These are phyloP conservation scores for Tolypeutes matacus DNA, from an alignment of 2,797 vertebrate species.

Conservation along the genomic window DNA sequence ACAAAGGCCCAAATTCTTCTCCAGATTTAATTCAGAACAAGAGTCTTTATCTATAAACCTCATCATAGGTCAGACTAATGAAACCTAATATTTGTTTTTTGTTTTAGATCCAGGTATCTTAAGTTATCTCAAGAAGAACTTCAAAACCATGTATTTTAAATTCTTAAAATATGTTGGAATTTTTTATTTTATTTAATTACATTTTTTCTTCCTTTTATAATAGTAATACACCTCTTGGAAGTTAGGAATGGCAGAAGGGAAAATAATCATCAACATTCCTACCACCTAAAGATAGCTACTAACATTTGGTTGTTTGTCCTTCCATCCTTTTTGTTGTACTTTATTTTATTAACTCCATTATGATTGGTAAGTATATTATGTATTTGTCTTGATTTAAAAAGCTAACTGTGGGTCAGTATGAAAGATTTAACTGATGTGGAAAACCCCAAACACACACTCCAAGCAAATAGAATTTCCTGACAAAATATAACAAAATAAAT, in stretches of 20 bases:
- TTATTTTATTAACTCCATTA: background rate
- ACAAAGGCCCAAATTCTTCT: background rate
- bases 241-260: background rate
- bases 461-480: background rate
- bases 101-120: background rate
- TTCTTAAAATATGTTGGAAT: background rate
- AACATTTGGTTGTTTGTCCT: background rate
- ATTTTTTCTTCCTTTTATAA: background rate
- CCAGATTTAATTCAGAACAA: constrained; percentile 15
- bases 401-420: background rate
- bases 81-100: background rate
- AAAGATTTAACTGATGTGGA: background rate
- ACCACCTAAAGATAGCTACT: background rate
- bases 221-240: background rate
- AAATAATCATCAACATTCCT: background rate
- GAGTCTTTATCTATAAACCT: background rate
- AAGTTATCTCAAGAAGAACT: background rate
- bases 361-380: background rate
- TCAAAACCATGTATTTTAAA: background rate
- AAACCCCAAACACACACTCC: background rate
- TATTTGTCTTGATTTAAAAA: background rate
- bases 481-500: constrained; percentile 23
- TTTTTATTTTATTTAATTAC: background rate
- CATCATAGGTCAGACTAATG: background rate
- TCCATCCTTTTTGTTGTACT: background rate